Conservation (phyloP, 1,140 invertebrate species). For the Zophobas morio region DNA sequence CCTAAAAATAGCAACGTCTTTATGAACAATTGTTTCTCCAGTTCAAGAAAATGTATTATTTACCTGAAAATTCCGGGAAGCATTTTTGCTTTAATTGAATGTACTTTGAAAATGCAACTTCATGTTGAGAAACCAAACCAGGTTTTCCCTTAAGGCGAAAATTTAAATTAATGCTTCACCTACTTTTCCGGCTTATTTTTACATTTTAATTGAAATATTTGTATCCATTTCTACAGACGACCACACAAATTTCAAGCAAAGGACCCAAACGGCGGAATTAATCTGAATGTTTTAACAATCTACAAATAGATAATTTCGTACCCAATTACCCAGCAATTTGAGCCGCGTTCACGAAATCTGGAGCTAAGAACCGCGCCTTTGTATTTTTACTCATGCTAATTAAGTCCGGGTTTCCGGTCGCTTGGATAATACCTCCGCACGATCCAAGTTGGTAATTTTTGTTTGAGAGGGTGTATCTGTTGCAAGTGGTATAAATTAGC, state of each 20-base stretch:
- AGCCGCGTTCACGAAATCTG: background rate
- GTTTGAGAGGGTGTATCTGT: slow-evolving; percentile 35
- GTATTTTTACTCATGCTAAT: slow-evolving; percentile 11
- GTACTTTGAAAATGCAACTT: too few species aligned
- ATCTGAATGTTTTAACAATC: background rate
- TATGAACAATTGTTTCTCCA: too few species aligned
- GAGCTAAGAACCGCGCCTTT: background rate
- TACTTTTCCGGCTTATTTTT: too few species aligned
- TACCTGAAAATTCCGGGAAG: too few species aligned
- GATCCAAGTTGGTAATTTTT: slow-evolving; percentile 26
- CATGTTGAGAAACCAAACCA: too few species aligned
- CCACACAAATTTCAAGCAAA: background rate
- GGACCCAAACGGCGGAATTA: slow-evolving; percentile 1
- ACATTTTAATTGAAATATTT: too few species aligned
- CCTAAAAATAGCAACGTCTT: too few species aligned
- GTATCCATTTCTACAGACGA: too few species aligned
- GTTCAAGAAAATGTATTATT: too few species aligned
- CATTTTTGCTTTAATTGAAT: too few species aligned
- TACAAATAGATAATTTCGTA: slow-evolving; percentile 10
- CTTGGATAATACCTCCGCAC: slow-evolving; percentile 18
- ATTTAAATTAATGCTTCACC: too few species aligned
- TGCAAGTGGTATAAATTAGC: slow-evolving; percentile 42
- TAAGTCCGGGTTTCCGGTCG: slow-evolving; percentile 33
- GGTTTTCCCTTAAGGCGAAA: too few species aligned
- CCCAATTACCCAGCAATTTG: slow-evolving; percentile 23